Evolutionary conservation across 2,113 vertebrate genomes (phyloP).

Genomic region (Anser cygnoides): DNA sequence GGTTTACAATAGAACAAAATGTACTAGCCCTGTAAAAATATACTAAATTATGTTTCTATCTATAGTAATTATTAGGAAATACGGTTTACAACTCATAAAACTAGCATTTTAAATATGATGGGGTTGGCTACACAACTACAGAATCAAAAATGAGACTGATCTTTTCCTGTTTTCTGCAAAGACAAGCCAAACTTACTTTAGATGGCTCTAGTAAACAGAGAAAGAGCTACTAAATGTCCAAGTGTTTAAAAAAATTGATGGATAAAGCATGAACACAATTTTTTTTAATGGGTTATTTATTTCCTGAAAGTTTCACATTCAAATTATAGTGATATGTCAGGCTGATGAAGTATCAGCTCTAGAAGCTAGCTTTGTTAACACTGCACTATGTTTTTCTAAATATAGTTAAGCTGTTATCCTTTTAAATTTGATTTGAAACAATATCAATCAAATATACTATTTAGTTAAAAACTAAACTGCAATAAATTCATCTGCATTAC

Average conservation of each 20-base stretch:
- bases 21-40: constrained; percentile 70
- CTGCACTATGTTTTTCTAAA: constrained; percentile 40
- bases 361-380: constrained; percentile 6
- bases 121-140: background rate
- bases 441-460: constrained; percentile 21
- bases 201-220: background rate
- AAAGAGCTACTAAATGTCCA: background rate
- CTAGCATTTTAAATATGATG: constrained; percentile 60
- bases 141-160: constrained; percentile 27
- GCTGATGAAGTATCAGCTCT: constrained; percentile 40
- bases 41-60: constrained; percentile 63
- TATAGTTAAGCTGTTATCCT: constrained; percentile 31
- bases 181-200: background rate
- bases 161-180: background rate
- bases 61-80: constrained; percentile 62
- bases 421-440: constrained; percentile 44
- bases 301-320: constrained; percentile 17
- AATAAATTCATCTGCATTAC: constrained; percentile 7
- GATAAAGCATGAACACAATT: background rate
- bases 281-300: constrained; percentile 22
- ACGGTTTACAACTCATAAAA: constrained; percentile 48
- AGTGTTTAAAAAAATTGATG: background rate
- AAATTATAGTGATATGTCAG: constrained; percentile 22
- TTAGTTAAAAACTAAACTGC: background rate
- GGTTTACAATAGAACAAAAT: constrained; percentile 71